Evolutionary conservation across 1,140 invertebrate species (phyloP), one percentile per base, ranked within the genome.

Genomic region (Dendroctonus ponderosae): DNA sequence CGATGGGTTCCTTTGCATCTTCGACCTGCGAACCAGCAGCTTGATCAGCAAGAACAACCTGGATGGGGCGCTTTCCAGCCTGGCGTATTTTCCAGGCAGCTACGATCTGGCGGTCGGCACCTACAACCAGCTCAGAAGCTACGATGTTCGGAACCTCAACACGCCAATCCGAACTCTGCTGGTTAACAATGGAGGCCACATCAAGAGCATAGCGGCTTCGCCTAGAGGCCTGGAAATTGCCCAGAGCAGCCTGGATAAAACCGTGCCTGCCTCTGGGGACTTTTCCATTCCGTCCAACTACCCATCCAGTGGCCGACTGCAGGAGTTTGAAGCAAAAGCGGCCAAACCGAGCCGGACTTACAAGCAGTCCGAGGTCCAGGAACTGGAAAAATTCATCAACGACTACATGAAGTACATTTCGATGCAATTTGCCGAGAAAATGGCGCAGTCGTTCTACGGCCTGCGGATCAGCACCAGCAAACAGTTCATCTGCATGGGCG

Each of bases 81-180:
- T 75, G 9, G 67, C 69, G 8, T 73, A 70, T 62, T 67, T 65
- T n/a, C 61, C 66, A 3, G 49, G 15, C 6, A 67, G 70, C 9
- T 66, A 72, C 26, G 69, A 74, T 38, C 59, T 75, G 38, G 72
- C 71, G 9, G 62, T 74, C 8, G 70, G 64, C 42, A 71, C 70
- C 0, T 68, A 50, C 8, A 73, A 73, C 7, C 69, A 73, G 48
- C 68, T 75, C 7, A 57, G 74, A n/a, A 65, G 63, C 50, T 71
- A 73, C 49, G 74, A 75, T 53, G 56, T 59, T 44, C 63, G 74
- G 48, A 61, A 73, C 51, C 60, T 70, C 41, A 70, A 63, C 39
- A 64, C 41, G 5, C 69, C 69, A 37, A 15, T 70, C 37, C 59
- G 57, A 43, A 70, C 69, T 7, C 42, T 67, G 4, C 53, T 70